These are phyloP conservation scores for Strigamia crassipes DNA, from an alignment of 2,888 invertebrate genomes.

Conservation along the genomic window DNA sequence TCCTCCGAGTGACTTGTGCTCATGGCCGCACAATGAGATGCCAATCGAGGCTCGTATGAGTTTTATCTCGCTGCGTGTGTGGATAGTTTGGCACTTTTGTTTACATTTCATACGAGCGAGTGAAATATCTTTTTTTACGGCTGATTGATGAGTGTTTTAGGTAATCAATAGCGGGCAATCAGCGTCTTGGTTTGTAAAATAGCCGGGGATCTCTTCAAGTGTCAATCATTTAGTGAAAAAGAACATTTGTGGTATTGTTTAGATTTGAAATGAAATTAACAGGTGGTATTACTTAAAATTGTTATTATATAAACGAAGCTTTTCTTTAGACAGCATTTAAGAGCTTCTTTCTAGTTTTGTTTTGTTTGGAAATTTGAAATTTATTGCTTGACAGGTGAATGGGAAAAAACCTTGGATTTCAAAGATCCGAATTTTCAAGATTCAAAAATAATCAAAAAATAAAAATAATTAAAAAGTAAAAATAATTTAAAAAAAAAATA, in stretches of 20 bases:
- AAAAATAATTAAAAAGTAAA: too few species aligned
- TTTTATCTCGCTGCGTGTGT: neutral
- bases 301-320: too few species aligned
- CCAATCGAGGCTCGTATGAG: neutral
- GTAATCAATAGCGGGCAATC: neutral
- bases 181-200: neutral
- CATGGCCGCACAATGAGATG: neutral
- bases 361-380: too few species aligned
- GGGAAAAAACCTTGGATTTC: too few species aligned
- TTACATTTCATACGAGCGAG: neutral
- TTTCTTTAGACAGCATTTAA: too few species aligned
- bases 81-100: slow-evolving; percentile 6
- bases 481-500: too few species aligned
- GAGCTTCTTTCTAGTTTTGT: too few species aligned
- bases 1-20: neutral
- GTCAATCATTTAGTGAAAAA: slow-evolving; percentile 7
- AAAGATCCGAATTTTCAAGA: too few species aligned
- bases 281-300: neutral
- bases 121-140: neutral
- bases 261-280: neutral
- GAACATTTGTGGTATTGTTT: slow-evolving; percentile 4
- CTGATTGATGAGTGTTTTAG: neutral
- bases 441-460: too few species aligned
- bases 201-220: neutral
- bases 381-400: too few species aligned